Base-by-base conservation (phyloP, 2,888 invertebrate species). In the Eupithecia insigniata region DNA sequence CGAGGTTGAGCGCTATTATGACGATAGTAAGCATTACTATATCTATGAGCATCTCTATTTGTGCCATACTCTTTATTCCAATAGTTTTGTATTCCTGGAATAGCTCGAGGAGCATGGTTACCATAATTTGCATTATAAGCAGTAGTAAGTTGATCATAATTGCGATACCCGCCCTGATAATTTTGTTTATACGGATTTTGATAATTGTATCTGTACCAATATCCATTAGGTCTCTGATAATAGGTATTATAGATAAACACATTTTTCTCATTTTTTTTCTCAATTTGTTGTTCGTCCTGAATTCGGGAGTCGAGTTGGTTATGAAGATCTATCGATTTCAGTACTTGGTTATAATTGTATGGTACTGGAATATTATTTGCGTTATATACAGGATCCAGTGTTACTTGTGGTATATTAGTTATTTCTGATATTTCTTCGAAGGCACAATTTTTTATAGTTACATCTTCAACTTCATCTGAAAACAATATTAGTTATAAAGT, bases 361-460 rank as follows among this genome's bases (percentile, higher is more conserved):
- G 55, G 55, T 5, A 26, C 55, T 26, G 26, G 55, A 14, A 26
- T 14, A 14, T 55, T 55, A 26, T 55, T 55, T 55, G 26, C 14
- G 4, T 55, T 26, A 12, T 26, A 55, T 55, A 26, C 60, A 18
- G 30, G 8, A 18, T 30, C 30, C 60, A 30, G 6, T 60, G 18
- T 16, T 30, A 26, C 16, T 30, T 7, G 58, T 16, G 60, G 22
- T 55, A 5, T 14, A 26, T 34, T 43, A 12, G 51, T 8, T 7
- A 66, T 46, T 72, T 78, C 77, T 12, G 46, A 67, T 1, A 74
- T 28, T 71, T 77, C 77, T 68, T 78, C 73, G 34, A 60, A 74
- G 2, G 68, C 66, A 16, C 72, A 71, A 1, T 76, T 70, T 71
- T 61, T 67, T 7, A 77, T 69, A 7, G 70, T 14, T 1, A 75